Percentiles rank a stretch among this genome's conserved stretches.
phyloP scores from a whole-genome alignment of 2,888 invertebrate species.

The Tortrix viridana region DNA sequence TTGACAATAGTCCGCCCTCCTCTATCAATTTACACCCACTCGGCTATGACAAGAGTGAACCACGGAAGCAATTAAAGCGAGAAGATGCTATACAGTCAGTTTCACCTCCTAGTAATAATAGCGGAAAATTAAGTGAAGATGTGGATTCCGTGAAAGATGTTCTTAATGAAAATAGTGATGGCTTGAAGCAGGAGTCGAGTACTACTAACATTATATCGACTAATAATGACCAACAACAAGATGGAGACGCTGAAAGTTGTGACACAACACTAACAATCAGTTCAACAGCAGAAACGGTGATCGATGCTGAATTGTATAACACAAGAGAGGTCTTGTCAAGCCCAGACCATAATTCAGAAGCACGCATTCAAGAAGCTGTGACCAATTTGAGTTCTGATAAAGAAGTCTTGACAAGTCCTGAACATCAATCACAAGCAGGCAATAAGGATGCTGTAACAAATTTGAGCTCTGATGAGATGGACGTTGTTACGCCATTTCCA shows the following conservation, averaged over 20 bases:
- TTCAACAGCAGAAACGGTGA: constrained; percentile 49
- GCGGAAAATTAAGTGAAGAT: constrained; percentile 77
- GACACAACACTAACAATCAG: constrained; percentile 50
- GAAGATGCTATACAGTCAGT: constrained; percentile 81
- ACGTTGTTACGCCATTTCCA: constrained; percentile 68
- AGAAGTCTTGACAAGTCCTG: constrained; percentile 43
- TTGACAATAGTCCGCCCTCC: constrained; percentile 73
- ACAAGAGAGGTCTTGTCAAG: constrained; percentile 45
- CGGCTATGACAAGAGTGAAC: constrained; percentile 72
- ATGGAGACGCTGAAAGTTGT: constrained; percentile 43
- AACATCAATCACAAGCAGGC: constrained; percentile 40
- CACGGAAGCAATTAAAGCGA: constrained; percentile 75
- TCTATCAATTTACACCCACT: constrained; percentile 73
- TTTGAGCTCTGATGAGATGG: constrained; percentile 64
- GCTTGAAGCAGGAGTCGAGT: constrained; percentile 35
- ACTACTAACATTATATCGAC: background rate
- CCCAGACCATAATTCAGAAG: constrained; percentile 41
- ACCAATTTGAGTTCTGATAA: constrained; percentile 7
- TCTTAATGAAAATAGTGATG: constrained; percentile 40
- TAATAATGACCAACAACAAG: constrained; percentile 36
- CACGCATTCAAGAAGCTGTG: constrained; percentile 12
- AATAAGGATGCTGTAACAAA: constrained; percentile 10
- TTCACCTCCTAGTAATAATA: constrained; percentile 77
- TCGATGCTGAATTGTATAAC: constrained; percentile 42
- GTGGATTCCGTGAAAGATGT: constrained; percentile 67